phyloP scores from a whole-genome alignment of 2,797 vertebrate species.

The Neopelma chrysocephalum region DNA sequence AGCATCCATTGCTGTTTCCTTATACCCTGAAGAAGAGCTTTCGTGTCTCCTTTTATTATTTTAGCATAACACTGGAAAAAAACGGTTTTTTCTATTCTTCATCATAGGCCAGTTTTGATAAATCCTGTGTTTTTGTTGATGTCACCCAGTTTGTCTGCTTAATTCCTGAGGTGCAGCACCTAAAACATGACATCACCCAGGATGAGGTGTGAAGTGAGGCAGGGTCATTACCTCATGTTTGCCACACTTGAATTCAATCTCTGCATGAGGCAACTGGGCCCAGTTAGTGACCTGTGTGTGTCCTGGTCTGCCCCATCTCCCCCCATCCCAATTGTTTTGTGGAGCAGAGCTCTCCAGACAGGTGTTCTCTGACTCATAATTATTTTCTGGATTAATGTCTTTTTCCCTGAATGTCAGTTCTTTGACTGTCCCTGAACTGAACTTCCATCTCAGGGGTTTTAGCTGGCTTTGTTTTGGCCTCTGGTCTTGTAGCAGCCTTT shows the following conservation, averaged over 20 bases:
- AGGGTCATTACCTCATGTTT: background rate
- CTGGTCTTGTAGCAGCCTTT: background rate
- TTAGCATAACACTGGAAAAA: background rate
- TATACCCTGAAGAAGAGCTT: background rate
- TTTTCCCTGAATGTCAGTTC: background rate
- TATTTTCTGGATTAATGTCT: background rate
- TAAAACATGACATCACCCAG: background rate
- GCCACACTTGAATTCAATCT: background rate
- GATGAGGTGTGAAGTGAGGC: background rate
- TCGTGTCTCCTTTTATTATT: background rate
- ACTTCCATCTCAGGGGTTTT: background rate
- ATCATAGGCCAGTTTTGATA: background rate
- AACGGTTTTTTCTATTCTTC: accelerated
- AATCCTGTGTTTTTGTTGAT: background rate
- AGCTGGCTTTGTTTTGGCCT: background rate
- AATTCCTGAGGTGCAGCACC: background rate
- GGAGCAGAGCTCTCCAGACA: background rate
- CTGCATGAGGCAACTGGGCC: background rate
- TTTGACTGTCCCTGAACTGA: background rate
- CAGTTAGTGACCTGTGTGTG: background rate
- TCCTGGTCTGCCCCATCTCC: background rate
- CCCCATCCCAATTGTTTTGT: background rate
- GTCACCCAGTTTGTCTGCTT: background rate
- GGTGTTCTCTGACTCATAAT: background rate
- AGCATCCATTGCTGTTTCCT: background rate